Percentiles rank a stretch among this genome's conserved stretches.
These are phyloP conservation scores for Noctua janthe DNA, from an alignment of 2,888 invertebrate species.

Conservation along the genomic window DNA sequence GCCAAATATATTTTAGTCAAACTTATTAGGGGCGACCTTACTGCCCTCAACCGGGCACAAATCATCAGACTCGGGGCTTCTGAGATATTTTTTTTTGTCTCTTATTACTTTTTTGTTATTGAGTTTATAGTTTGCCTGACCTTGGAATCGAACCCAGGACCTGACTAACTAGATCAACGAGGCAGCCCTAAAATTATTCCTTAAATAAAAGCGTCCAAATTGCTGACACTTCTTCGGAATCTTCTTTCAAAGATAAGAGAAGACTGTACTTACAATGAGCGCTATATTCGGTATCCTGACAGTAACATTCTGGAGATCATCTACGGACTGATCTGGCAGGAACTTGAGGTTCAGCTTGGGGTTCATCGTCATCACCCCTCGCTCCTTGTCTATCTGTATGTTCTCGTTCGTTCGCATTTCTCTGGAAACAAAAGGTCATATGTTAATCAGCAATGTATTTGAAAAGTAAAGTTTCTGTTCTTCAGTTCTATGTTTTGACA, in stretches of 20 bases:
- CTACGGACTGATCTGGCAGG: slow-evolving; percentile 92
- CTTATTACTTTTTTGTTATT: background rate
- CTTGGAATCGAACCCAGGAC: background rate
- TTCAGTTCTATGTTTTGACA: too few species aligned
- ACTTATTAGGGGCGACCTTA: background rate
- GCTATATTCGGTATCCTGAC: slow-evolving; percentile 76
- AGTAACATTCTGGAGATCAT: slow-evolving; percentile 91
- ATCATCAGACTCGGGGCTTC: background rate
- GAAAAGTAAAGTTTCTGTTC: background rate
- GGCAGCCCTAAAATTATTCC: background rate
- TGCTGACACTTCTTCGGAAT: background rate
- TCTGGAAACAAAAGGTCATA: slow-evolving; percentile 81
- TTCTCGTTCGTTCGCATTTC: slow-evolving; percentile 93
- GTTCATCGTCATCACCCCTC: slow-evolving; percentile 92
- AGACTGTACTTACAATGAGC: slow-evolving; percentile 55
- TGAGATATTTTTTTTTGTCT: background rate
- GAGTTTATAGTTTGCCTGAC: background rate
- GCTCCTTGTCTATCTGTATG: slow-evolving; percentile 90
- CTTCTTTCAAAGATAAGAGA: background rate
- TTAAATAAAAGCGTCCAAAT: background rate
- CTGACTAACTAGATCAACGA: background rate
- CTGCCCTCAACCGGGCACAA: background rate
- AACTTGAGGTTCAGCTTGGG: slow-evolving; percentile 91
- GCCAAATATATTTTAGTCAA: too few species aligned
- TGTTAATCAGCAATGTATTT: background rate